A percentile compares a stretch with the other conserved stretches of the same genome.
These are phyloP conservation scores for Aphrophora alni DNA, from an alignment of 2,888 invertebrate genomes.

Conservation along the genomic window DNA sequence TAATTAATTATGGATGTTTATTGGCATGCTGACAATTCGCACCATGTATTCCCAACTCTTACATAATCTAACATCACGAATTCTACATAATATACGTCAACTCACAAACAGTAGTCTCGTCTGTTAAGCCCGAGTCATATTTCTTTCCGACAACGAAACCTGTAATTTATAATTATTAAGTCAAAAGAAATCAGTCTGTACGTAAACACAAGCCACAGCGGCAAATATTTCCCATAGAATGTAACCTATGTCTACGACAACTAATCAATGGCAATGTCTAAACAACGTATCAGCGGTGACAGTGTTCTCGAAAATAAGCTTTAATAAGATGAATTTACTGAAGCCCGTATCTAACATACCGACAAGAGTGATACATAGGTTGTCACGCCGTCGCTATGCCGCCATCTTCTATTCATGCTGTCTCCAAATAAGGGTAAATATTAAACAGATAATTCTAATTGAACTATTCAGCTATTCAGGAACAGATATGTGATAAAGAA, in stretches of 20 bases:
- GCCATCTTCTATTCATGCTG: not conserved
- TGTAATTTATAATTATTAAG: conserved; percentile 2
- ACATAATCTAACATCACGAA: no score
- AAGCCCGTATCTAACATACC: not conserved
- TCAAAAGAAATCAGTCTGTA: not conserved
- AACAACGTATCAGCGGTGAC: not conserved
- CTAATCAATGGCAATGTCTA: not conserved
- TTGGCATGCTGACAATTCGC: no score
- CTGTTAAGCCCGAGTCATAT: not conserved
- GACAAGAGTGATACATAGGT: not conserved
- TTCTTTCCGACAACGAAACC: not conserved
- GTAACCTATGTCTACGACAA: not conserved
- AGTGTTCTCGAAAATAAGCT: not conserved
- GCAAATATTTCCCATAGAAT: not conserved
- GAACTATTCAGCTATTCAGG: not conserved
- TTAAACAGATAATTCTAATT: not conserved
- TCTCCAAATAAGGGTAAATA: not conserved
- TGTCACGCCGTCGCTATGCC: not conserved
- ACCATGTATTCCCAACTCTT: no score
- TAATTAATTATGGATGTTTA: no score
- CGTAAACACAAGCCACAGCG: not conserved
- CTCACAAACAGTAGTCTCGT: no score
- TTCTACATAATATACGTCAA: no score
- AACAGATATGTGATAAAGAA: no score
- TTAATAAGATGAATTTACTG: conserved; percentile 3